Conservation (phyloP, 2,888 invertebrate genomes). For the Pemphredon lugubris region DNA sequence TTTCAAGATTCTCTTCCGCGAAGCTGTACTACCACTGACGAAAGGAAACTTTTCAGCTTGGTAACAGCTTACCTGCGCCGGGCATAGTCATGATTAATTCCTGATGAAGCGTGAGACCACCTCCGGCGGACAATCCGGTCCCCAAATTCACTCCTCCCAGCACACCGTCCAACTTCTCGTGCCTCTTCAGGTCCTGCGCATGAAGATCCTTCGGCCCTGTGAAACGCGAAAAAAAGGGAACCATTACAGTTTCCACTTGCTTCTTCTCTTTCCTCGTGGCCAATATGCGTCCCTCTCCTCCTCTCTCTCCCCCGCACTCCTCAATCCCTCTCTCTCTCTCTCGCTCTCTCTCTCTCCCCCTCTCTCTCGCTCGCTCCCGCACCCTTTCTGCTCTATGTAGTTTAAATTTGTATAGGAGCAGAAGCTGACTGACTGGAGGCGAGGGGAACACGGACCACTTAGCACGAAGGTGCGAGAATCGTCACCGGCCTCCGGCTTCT, state of each 20-base stretch:
- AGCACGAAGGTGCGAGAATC: conserved; percentile 81
- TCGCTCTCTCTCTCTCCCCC: conserved; percentile 18
- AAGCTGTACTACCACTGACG: no score
- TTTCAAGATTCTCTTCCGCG: no score
- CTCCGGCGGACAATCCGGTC: conserved; percentile 77
- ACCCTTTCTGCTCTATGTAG: conserved; percentile 67
- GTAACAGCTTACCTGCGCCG: conserved; percentile 73
- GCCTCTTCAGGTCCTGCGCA: conserved; percentile 86
- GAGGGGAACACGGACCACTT: conserved; percentile 78
- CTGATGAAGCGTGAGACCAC: conserved; percentile 78
- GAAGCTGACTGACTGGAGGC: conserved; percentile 74
- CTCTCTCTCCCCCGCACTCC: conserved; percentile 27
- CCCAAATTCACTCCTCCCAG: conserved; percentile 79
- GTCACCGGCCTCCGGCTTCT: conserved; percentile 80
- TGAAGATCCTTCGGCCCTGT: conserved; percentile 89
- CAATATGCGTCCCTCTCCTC: conserved; percentile 3
- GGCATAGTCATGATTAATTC: conserved; percentile 80
- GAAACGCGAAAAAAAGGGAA: conserved; percentile 51
- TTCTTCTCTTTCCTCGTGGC: conserved; percentile 35
- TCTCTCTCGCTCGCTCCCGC: conserved; percentile 23
- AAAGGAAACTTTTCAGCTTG: no score
- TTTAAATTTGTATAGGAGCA: conserved; percentile 81
- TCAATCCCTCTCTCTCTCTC: conserved; percentile 31
- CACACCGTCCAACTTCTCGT: conserved; percentile 82
- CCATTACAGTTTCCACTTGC: conserved; percentile 61